Evolutionary conservation across 2,888 invertebrate genomes (phyloP).

Genomic region (Pristionchus japonicus): DNA sequence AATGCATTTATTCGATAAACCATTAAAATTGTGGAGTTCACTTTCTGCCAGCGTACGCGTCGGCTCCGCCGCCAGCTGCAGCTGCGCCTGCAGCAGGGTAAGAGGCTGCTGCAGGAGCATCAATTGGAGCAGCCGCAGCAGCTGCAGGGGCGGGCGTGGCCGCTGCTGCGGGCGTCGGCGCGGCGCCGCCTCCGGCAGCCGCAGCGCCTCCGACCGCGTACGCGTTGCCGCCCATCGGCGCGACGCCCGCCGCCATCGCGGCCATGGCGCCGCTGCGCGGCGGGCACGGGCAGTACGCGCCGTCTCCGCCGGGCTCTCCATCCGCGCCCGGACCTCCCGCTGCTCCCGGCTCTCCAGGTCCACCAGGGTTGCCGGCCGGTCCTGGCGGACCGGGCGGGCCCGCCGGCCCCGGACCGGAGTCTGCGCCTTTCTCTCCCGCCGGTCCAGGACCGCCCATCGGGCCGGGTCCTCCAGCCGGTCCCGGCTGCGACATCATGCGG

Average conservation of each 20-base stretch:
- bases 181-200: neutral
- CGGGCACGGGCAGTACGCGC: slow-evolving; percentile 54
- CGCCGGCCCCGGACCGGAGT: slow-evolving; percentile 55
- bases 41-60: neutral
- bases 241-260: slow-evolving; percentile 42
- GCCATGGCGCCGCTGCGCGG: slow-evolving; percentile 52
- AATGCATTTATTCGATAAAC: neutral
- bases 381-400: slow-evolving; percentile 61
- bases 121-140: neutral
- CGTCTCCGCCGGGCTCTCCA: slow-evolving; percentile 51
- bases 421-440: slow-evolving; percentile 50
- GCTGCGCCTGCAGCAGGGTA: neutral
- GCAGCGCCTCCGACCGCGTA: neutral
- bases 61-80: neutral
- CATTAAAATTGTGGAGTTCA: neutral
- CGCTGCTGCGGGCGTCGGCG: neutral
- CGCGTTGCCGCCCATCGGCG: neutral
- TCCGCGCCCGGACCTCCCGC: slow-evolving; percentile 56
- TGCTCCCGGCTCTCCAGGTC: slow-evolving; percentile 54
- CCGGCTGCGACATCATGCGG: slow-evolving; percentile 1
- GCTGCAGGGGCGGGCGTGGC: neutral
- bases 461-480: slow-evolving; percentile 55
- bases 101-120: neutral
- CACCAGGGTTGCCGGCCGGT: slow-evolving; percentile 57
- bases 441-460: slow-evolving; percentile 58